Conservation (phyloP, 2,797 vertebrate species). For the Mormyrus proboscirostris region DNA sequence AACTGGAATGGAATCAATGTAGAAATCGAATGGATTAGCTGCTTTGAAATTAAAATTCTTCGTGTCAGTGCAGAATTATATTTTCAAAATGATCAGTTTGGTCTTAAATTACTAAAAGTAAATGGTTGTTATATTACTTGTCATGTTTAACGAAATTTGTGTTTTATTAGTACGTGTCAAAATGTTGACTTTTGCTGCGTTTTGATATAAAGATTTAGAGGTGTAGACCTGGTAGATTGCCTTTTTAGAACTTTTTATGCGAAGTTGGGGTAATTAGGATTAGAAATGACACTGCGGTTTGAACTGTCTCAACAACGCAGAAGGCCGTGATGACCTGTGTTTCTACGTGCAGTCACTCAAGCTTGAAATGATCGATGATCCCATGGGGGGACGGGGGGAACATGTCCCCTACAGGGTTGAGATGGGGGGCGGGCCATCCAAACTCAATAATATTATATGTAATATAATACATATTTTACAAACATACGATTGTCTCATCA, state of each 20-base stretch:
- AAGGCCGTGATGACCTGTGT: not conserved
- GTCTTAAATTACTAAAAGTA: not conserved
- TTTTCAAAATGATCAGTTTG: not conserved
- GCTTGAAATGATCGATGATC: not conserved
- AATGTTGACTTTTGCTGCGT: not conserved
- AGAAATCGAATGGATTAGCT: not conserved
- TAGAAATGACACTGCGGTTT: not conserved
- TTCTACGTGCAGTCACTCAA: not conserved
- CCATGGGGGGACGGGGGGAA: not conserved
- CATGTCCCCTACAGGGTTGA: not conserved
- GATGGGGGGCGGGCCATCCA: not conserved
- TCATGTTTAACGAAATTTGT: not conserved
- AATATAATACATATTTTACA: not conserved
- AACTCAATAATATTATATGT: not conserved
- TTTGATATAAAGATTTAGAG: not conserved
- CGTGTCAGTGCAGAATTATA: not conserved
- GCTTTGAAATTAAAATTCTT: not conserved
- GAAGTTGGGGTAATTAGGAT: not conserved
- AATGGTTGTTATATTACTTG: not conserved
- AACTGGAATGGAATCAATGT: not conserved
- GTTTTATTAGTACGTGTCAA: not conserved
- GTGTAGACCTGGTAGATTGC: not conserved
- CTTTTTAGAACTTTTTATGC: not conserved
- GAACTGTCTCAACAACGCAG: not conserved
- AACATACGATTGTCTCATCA: not conserved